Evolutionary conservation across 2,113 vertebrate species (phyloP), one percentile per base, ranked within the genome.

Genomic region (Oceanodroma tethys): DNA sequence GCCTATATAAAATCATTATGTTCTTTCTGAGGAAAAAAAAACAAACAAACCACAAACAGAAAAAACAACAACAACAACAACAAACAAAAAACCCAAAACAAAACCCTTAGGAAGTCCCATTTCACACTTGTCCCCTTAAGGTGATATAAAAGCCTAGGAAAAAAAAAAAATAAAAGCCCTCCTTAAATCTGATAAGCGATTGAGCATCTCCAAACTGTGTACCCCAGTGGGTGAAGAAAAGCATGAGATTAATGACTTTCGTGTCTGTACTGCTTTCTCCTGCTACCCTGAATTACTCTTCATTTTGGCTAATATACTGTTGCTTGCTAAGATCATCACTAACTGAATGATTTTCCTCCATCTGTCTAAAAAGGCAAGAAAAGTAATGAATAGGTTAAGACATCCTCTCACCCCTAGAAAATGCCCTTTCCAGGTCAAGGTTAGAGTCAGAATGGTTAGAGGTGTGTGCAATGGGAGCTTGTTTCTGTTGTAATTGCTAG

Each of bases 401-500:
- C n/a, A 88, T 76, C 53, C 18, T 83, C 79, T 96, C 85, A 92
- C 62, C 71, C 90, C 71, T 85, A 83, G 85, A 92, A 95, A 95
- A 83, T 66, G 48, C 53, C 85, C 85, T 86, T 96, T 96, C 71
- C 55, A 94, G 85, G 92, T 95, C 92, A 95, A 94, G 92, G 97
- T 90, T 96, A 75, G 45, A 92, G 75, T 70, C 58, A 83, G 29
- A 67, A 50, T 83, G 47, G 63, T 78, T 67, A 94, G 76, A 97
- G 55, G 59, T 63, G 21, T 74, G 23, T 88, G 71, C 0, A 0
- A 78, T 30, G 55, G 75, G 72, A 97, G 62, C 85, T 93, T 86
- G 70, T 82, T 91, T 91, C 78, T 82, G 19, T 93, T 95, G 94
- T 96, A 96, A 97, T 93, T 96, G 92, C 86, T 79, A 71, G 45